phyloP scores from a whole-genome alignment of 2,888 invertebrate genomes.

The Noctua fimbriata region DNA sequence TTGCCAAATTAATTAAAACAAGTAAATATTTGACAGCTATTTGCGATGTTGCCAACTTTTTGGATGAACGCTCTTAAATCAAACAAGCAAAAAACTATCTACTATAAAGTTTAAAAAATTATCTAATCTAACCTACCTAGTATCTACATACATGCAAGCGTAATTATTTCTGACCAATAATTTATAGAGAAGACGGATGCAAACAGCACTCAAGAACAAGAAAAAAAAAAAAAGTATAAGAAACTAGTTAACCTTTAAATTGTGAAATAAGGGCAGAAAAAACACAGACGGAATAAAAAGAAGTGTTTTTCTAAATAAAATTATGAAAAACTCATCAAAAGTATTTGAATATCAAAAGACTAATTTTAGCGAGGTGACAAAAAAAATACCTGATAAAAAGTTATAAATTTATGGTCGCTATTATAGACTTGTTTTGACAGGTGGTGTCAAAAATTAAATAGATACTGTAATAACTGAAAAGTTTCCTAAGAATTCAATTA shows the following conservation, averaged over 20 bases:
- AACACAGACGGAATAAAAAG: constrained; percentile 1
- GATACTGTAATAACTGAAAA: constrained; percentile 3
- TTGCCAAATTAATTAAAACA: no score
- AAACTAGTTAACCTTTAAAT: not conserved
- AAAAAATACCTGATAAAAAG: not conserved
- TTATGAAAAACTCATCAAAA: not conserved
- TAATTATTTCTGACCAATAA: not conserved
- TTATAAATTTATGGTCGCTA: not conserved
- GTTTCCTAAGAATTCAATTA: not conserved
- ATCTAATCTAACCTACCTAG: no score
- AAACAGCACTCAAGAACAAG: not conserved
- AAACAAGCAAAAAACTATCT: no score
- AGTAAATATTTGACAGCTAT: no score
- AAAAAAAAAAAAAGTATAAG: not conserved
- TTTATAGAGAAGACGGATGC: not conserved
- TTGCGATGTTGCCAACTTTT: no score
- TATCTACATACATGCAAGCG: no score
- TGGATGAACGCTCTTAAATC: no score
- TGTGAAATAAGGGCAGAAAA: not conserved
- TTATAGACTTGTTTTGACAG: not conserved
- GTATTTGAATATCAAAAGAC: constrained; percentile 2
- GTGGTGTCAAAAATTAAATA: not conserved
- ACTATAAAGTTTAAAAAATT: no score
- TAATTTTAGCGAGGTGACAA: not conserved
- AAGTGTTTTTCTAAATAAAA: not conserved